Base-by-base conservation (phyloP, 1,140 invertebrate species). In the Dermatophagoides farinae region DNA sequence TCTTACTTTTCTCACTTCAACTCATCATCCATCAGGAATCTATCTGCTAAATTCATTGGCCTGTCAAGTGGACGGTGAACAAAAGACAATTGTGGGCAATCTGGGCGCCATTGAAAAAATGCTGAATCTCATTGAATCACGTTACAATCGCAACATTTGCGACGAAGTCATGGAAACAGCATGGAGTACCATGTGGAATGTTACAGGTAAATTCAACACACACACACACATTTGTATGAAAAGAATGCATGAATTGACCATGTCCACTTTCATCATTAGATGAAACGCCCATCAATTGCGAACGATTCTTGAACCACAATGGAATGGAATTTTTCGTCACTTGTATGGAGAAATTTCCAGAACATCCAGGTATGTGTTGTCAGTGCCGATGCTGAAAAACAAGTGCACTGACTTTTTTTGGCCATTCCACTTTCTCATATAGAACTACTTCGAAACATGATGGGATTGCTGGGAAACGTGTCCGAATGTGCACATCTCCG, bases 121-220 rank as follows among this genome's bases (percentile, higher is more conserved):
- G 88, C 71, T 92, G 43, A 76, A 78, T 61, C 73, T 93, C 57
- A 89, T 93, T 52, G 77, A 81, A 60, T 80, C 84, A 66, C 78
- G 86, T 49, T 73, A 91, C 39, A 75, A 79, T 14, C 75, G 79
- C 44, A 74, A 77, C 43, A 71, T 83, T 20, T 95, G 88, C 71
- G 92, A 97, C 71, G 90, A 96, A 72, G 86, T 96, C 1, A 79
- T 97, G 72, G 91, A 97, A 75, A 87, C 93, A 16, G 87, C 90
- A 8, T 97, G 93, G 93, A 95, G 89, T 61, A 91, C 88, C 4
- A 85, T 97, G 84, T 78, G 77, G 77, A 97, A 97, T 75, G 88
- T 96, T 50, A 97, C 92, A 65, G 75, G 75, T 76, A 10, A 14
- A 14, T 38, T 53, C 11, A 2, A n/a, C n/a, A n/a, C n/a, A n/a